Evolutionary conservation across 2,113 vertebrate genomes (phyloP).

Genomic region (Hypanus sabinus): DNA sequence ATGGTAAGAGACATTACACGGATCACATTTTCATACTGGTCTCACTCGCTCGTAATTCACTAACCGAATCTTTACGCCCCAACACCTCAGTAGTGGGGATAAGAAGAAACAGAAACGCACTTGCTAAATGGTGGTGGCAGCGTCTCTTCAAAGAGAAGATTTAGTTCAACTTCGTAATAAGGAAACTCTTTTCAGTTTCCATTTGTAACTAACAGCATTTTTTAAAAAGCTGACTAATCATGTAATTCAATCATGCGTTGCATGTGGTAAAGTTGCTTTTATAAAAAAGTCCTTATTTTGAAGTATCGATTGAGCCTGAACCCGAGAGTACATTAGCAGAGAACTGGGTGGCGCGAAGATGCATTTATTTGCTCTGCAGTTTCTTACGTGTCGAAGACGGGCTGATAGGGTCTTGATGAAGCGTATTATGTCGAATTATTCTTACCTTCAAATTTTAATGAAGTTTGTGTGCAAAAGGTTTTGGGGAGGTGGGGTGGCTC

Average conservation of each 20-base stretch:
- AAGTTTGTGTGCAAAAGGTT: neutral
- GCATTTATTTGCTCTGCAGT: neutral
- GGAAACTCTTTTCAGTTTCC: neutral
- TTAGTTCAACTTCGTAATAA: neutral
- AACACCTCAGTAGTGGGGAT: neutral
- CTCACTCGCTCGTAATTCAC: too few species aligned
- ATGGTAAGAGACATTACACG: slow-evolving; percentile 21
- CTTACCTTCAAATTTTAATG: neutral
- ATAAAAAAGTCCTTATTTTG: too few species aligned
- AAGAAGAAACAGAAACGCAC: neutral
- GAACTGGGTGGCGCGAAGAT: neutral
- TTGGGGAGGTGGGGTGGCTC: neutral
- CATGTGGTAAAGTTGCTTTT: neutral
- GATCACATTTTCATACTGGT: neutral
- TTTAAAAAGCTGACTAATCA: neutral
- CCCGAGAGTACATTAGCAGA: neutral
- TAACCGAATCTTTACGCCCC: neutral
- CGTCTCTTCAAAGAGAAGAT: neutral
- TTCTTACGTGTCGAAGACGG: neutral
- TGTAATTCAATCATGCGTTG: neutral
- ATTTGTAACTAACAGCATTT: neutral
- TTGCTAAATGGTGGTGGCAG: neutral
- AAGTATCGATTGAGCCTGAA: neutral
- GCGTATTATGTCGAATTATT: neutral
- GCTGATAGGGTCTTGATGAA: neutral